phyloP scores from a whole-genome alignment of 2,113 vertebrate genomes.

The Mirounga angustirostris region DNA sequence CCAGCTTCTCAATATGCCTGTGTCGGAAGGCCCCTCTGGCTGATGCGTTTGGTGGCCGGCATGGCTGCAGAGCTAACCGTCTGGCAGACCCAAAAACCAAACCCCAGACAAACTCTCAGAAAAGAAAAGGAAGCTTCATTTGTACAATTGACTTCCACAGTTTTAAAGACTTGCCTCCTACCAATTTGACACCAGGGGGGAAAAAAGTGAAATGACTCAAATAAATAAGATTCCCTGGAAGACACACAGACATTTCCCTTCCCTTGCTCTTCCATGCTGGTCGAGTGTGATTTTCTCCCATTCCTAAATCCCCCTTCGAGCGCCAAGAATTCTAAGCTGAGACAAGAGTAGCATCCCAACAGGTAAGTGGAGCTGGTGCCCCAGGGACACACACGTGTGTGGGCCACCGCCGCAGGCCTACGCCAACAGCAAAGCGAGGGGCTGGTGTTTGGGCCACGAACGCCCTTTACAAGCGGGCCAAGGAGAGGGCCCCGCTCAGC shows the following conservation, averaged over 20 bases:
- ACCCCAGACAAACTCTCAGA: background rate
- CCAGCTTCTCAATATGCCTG: background rate
- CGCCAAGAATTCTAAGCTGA: background rate
- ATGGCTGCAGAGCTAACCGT: fast-evolving
- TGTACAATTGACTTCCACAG: background rate
- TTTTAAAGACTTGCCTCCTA: background rate
- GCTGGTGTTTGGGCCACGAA: fast-evolving
- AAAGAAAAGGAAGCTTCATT: background rate
- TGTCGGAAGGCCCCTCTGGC: background rate
- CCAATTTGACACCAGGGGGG: background rate
- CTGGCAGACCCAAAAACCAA: no score
- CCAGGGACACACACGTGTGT: fast-evolving
- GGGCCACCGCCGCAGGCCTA: fast-evolving
- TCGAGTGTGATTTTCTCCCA: no score
- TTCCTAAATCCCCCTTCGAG: background rate
- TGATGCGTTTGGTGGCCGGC: fast-evolving
- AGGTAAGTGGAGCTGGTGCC: background rate
- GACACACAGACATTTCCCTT: fast-evolving
- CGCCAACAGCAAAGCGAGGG: background rate
- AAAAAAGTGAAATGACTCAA: background rate
- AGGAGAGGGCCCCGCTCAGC: background rate
- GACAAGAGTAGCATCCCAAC: no score
- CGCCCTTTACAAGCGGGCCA: background rate
- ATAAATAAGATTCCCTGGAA: background rate
- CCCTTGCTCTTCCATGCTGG: fast-evolving